Base-by-base conservation (phyloP, 2,797 vertebrate genomes). In the Botia almorhae region DNA sequence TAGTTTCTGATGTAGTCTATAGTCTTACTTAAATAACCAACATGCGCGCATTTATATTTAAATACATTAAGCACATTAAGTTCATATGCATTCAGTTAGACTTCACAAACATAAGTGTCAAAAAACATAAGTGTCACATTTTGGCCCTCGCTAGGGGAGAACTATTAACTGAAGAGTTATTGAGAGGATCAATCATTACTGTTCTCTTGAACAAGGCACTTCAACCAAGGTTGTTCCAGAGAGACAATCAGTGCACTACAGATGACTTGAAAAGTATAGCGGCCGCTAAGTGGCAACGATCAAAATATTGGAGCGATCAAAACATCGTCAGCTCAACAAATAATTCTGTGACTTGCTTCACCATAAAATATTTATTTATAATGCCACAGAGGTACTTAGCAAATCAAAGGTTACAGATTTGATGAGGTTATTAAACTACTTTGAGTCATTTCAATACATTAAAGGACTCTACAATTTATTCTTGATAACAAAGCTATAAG, bases 151-250 rank as follows among this genome's bases (percentile, higher is more conserved):
- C 11, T 26, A 61, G 12, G 14, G 23, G 13, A 33, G 43, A 46
- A 43, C 14, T 7, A 26, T 64, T 78, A 23, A 71, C 76, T 64
- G 58, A 71, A 63, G 68, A 63, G 56, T 64, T 51, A 51, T 43
- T 36, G 68, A 78, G 65, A 56, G 14, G 29, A 79, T 29, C 29
- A 36, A 2, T 79, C 69, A 79, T 72, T 79, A 55, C 16, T 43
- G 58, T 17, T 19, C 33, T 72, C 19, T 72, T 71, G 14, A 79
- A 79, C 36, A 43, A 63, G 19, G 4, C 69, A 43, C 46, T 71
- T 72, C 58, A 79, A 53, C 29, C 77, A 79, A 64, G 69, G 58
- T 79, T 72, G 7, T 61, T 64, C 48, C 29, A 23, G 29, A 16
- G 65, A 26, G 13, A n/a, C 61, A 78, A 50, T 78, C 43, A 70